A percentile compares a stretch with the other conserved stretches of the same genome.
Conservation (phyloP, 2,888 invertebrate species). For the Pelosia muscerda region DNA sequence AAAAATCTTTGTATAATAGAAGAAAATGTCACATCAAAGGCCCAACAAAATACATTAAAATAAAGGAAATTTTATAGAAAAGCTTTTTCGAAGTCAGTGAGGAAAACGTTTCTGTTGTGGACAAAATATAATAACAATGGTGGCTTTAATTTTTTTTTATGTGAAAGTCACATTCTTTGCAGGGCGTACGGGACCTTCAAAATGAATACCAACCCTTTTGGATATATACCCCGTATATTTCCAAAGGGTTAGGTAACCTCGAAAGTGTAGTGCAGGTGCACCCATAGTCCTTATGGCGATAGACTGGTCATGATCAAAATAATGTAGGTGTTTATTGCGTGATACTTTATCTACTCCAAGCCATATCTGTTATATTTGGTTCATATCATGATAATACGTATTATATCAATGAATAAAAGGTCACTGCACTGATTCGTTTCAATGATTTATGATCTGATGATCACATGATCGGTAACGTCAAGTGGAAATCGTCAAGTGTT, state of each 20-base stretch:
- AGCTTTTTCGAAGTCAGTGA: neutral
- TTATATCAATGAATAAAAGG: conserved; percentile 6
- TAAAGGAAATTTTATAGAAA: neutral
- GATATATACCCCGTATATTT: neutral
- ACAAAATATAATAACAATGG: neutral
- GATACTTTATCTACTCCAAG: neutral
- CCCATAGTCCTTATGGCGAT: neutral
- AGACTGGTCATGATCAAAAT: neutral
- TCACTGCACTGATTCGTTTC: conserved; percentile 16
- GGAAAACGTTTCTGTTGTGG: neutral
- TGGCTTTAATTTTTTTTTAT: neutral
- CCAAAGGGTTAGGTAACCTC: neutral
- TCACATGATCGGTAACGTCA: neutral
- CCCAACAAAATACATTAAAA: neutral
- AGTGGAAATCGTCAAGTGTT: too few relatives aligned
- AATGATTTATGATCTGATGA: neutral
- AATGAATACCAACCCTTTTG: too few relatives aligned
- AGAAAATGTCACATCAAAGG: neutral
- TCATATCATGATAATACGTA: conserved; percentile 3
- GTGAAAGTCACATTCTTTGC: neutral
- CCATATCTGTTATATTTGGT: conserved; percentile 1
- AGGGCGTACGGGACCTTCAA: neutral
- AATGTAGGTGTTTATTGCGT: neutral
- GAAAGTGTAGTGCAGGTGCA: neutral
- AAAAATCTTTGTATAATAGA: neutral